A percentile compares a stretch with the other conserved stretches of the same genome.
Evolutionary conservation across 2,888 invertebrate species (phyloP).

Genomic region (Timandra comae): DNA sequence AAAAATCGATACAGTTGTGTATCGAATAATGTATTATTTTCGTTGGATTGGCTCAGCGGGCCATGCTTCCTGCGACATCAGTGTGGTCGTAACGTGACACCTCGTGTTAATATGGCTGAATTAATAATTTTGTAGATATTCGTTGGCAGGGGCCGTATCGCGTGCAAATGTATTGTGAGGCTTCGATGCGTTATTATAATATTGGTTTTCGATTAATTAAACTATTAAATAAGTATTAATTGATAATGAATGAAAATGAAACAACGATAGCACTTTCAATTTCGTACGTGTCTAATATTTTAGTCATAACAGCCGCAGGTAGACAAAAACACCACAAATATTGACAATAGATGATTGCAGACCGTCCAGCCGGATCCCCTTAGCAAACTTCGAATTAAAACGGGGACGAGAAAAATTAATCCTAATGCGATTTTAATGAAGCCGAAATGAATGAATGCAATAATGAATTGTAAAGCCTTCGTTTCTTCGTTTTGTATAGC

Average conservation of each 20-base stretch:
- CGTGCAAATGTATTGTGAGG: constrained; percentile 71
- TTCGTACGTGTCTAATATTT: constrained; percentile 31
- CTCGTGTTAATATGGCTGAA: constrained; percentile 71
- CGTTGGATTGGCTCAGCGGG: constrained; percentile 61
- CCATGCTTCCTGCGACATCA: constrained; percentile 72
- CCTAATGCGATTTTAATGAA: constrained; percentile 78
- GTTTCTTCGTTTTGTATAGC: constrained; percentile 53
- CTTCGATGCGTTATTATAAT: constrained; percentile 44
- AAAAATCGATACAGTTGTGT: constrained; percentile 48
- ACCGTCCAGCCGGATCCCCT: constrained; percentile 62
- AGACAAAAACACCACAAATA: constrained; percentile 62
- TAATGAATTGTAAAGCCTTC: constrained; percentile 69
- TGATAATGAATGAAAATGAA: constrained; percentile 3
- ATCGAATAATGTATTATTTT: constrained; percentile 62
- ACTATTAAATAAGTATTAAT: constrained; percentile 2
- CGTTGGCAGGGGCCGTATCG: constrained; percentile 57
- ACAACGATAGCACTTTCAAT: constrained; percentile 19
- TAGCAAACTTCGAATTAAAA: constrained; percentile 72
- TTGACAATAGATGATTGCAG: constrained; percentile 73
- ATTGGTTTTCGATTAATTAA: constrained; percentile 39
- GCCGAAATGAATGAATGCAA: constrained; percentile 71
- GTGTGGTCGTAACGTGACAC: constrained; percentile 73
- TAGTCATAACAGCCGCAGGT: constrained; percentile 52
- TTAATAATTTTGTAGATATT: constrained; percentile 72
- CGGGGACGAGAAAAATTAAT: constrained; percentile 75